A percentile compares a stretch with the other conserved stretches of the same genome.
Conservation (phyloP, 2,797 vertebrate genomes). For the Phaenicophaeus curvirostris region DNA sequence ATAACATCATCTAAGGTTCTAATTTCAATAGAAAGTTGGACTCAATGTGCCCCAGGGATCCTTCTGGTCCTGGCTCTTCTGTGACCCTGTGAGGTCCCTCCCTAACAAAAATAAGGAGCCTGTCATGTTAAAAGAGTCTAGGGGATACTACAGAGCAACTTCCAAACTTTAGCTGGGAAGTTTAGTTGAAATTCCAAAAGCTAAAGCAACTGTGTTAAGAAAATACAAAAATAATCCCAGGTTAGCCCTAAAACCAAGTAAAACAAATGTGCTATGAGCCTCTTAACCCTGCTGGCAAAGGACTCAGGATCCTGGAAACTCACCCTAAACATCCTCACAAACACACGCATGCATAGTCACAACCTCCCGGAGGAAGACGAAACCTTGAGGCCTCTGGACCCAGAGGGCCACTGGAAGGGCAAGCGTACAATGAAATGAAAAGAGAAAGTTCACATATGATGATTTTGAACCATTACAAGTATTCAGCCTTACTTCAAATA, state of each 20-base stretch:
- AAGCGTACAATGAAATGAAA: neutral
- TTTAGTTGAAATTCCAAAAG: neutral
- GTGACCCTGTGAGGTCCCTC: neutral
- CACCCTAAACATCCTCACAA: neutral
- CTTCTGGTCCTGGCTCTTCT: neutral
- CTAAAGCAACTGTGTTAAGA: neutral
- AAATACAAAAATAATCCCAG: neutral
- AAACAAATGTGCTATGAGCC: neutral
- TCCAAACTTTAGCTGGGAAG: neutral
- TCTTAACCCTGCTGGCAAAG: neutral
- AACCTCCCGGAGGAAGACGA: neutral
- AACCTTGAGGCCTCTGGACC: neutral
- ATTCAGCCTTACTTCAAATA: neutral
- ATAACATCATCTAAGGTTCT: neutral
- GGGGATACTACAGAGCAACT: neutral
- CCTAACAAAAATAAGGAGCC: neutral
- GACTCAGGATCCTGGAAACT: neutral
- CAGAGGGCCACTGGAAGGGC: neutral
- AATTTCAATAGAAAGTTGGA: neutral
- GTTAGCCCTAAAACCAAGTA: neutral
- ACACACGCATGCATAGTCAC: fast-evolving
- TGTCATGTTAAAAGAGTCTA: neutral
- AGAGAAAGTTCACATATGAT: neutral
- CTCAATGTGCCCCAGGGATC: neutral
- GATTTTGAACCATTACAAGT: neutral